Base-by-base conservation (phyloP, 2,113 vertebrate species). In the Mus spicilegus region DNA sequence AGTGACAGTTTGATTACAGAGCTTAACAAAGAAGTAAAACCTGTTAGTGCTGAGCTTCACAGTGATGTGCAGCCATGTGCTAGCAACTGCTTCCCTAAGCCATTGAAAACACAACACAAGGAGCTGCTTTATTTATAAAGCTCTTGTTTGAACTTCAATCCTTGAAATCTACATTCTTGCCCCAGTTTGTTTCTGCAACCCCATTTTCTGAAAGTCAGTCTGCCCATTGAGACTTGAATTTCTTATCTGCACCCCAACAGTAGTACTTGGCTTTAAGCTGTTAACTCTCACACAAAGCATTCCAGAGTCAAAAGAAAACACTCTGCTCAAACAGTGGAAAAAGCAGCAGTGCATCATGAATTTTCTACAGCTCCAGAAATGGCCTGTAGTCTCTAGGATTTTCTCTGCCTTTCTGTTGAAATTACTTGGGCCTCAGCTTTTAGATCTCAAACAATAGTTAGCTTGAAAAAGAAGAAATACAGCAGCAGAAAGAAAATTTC, bases 1-100 rank as follows among this genome's bases (percentile, higher is more conserved):
- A 19, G 84, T 95, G 82, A 92, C 61, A 90, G 22, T 94, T 75
- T 94, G 84, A 56, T 54, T 97, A 72, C 42, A 89, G 88, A 73
- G 94, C 63, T 26, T 30, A 67, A 77, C 65, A 46, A 75, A 46
- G 75, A 69, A 69, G 3, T 22, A 30, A 39, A 87, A 76, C 89
- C 97, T 92, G 24, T 63, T 36, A 14, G 39, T 75, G 36, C 2
- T 75, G 1, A 69, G 87, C 42, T 1, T 89, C 61, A 56, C 20
- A 86, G 65, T 30, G 84, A 96, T 87, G 56, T 70, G 39, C 85
- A 90, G 72, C 58, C 5, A 5, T 14, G 1, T n/a, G 73, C n/a
- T 30, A 72, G 73, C 63, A 22, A 49, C 33, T 36, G 77, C 84
- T 33, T 87, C 87, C 46, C 36, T 14, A 61, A 54, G 11, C 33